phyloP scores from a whole-genome alignment of 2,113 vertebrate species.

The Hypomesus transpacificus region DNA sequence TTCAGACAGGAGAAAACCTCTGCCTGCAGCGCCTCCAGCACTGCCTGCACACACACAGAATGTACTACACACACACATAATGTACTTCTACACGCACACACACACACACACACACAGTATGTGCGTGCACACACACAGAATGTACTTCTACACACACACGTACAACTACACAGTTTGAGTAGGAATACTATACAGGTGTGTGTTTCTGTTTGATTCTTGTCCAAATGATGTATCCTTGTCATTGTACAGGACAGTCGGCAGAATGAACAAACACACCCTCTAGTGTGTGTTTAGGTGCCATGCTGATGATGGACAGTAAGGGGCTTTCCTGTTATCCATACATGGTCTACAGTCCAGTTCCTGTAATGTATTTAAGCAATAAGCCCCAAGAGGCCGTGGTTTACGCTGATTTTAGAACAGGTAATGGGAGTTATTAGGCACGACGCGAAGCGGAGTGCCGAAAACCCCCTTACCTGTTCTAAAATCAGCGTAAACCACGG shows the following conservation, averaged over 20 bases:
- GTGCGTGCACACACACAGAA: not conserved
- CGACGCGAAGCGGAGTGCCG: too few species aligned
- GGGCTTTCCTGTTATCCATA: conserved; percentile 25
- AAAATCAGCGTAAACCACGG: too few species aligned
- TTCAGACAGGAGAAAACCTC: conserved; percentile 65
- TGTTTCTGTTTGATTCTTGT: conserved; percentile 28
- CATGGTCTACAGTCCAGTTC: not conserved
- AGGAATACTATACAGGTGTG: conserved; percentile 20
- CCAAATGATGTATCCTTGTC: too few species aligned
- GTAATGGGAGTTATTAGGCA: too few species aligned
- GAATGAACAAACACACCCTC: too few species aligned
- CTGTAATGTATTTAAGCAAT: not conserved
- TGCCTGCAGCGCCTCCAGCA: conserved; percentile 56
- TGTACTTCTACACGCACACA: conserved; percentile 1
- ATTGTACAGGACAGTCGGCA: too few species aligned
- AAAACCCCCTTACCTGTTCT: too few species aligned
- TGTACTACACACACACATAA: not conserved
- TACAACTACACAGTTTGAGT: conserved; percentile 30
- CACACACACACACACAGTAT: not conserved
- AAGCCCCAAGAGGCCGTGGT: too few species aligned
- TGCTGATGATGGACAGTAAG: conserved; percentile 2
- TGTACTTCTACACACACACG: conserved; percentile 45
- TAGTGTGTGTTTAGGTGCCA: too few species aligned
- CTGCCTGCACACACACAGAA: not conserved
- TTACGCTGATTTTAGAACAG: too few species aligned